A percentile compares a stretch with the other conserved stretches of the same genome.
phyloP scores from a whole-genome alignment of 2,797 vertebrate species.

The Oreochromis mossambicus region DNA sequence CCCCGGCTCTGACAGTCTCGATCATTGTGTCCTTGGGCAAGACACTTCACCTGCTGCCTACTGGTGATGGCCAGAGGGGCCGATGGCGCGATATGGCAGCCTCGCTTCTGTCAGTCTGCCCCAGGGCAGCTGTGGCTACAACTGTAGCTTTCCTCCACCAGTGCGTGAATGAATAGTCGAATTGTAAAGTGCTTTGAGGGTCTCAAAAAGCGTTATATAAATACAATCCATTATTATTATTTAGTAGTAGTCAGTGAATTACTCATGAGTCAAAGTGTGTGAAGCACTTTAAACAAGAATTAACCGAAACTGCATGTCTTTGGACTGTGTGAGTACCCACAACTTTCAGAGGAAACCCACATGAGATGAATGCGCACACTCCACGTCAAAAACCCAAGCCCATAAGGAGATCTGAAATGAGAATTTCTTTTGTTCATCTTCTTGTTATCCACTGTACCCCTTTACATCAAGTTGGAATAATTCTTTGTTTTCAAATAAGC shows the following conservation, averaged over 20 bases:
- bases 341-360: neutral
- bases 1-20: no score
- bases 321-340: neutral
- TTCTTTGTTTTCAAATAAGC: neutral
- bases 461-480: neutral
- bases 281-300: neutral
- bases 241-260: neutral
- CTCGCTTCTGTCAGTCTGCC: no score
- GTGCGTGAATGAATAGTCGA: no score
- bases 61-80: no score
- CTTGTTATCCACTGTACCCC: neutral
- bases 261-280: neutral
- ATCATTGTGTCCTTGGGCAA: no score
- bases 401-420: neutral
- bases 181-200: no score
- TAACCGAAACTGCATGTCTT: neutral
- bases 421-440: neutral
- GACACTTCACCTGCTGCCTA: no score
- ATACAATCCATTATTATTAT: no score
- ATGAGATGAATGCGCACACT: neutral
- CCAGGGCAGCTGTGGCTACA: no score
- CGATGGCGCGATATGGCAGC: no score
- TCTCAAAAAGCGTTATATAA: no score
- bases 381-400: neutral
- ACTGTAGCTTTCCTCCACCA: no score